Evolutionary conservation across 2,888 invertebrate genomes (phyloP).

Genomic region (Vesta saturnalis): DNA sequence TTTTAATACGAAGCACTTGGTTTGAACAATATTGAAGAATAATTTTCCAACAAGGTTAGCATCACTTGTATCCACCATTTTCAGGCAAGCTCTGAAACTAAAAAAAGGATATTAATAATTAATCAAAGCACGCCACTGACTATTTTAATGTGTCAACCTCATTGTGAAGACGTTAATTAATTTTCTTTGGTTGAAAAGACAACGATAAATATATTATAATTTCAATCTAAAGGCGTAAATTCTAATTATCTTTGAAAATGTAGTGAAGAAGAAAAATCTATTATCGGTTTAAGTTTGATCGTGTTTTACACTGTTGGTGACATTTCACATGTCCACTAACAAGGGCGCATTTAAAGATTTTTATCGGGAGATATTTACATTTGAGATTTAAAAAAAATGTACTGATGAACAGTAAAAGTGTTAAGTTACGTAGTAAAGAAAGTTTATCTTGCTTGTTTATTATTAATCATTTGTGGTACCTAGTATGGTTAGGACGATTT

Average conservation of each 20-base stretch:
- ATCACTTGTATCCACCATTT: conserved; percentile 85
- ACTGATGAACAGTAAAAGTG: background rate
- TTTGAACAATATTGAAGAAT: conserved; percentile 96
- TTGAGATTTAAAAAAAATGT: background rate
- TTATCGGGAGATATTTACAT: background rate
- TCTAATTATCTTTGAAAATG: conserved; percentile 1
- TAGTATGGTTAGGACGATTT: no score
- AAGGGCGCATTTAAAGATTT: conserved; percentile 1
- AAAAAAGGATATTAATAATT: conserved; percentile 49
- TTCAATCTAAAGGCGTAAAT: conserved; percentile 1
- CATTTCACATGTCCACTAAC: background rate
- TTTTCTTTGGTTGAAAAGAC: background rate
- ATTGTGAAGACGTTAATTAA: background rate
- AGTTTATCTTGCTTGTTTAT: no score
- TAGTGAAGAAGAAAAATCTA: background rate
- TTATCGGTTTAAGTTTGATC: background rate
- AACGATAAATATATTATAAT: background rate
- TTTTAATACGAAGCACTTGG: conserved; percentile 90
- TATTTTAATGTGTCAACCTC: no score
- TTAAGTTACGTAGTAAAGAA: background rate
- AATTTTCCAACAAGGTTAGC: conserved; percentile 91
- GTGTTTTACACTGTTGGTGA: background rate
- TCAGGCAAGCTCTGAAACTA: conserved; percentile 93
- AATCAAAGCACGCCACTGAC: no score
- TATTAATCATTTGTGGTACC: no score